Evolutionary conservation across 1,140 invertebrate species (phyloP), one percentile per base, ranked within the genome.

Genomic region (Drosophila prosaltans): DNA sequence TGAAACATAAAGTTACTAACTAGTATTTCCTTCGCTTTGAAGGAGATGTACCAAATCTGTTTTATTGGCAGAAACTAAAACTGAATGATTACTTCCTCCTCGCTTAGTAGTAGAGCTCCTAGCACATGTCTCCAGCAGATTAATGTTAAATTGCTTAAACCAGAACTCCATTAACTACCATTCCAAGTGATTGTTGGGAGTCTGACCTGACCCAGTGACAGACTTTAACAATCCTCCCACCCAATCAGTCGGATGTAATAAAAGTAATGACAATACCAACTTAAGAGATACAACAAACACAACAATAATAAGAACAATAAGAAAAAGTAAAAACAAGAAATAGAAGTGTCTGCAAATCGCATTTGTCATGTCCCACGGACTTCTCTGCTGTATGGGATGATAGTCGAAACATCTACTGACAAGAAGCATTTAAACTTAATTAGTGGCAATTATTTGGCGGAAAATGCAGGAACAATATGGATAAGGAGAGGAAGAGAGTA

Each of bases 371-470:
- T 48, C 45, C 36, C 76, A 39, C 28, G 39, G 45, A 65, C 57
- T 41, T 40, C 41, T 8, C 7, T 24, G 36, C 55, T n/a, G 9
- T 5, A 36, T 58, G 43, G 43, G 54, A 9, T 55, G 32, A 24
- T 24, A 55, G 10, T 10, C 30, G 32, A 16, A 32, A 57, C 48
- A 16, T 60, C 60, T 51, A 41, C 45, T 55, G 75, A 60, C 69
- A 64, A 63, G 51, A 63, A 70, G 78, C 80, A 73, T 69, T 76
- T 81, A 85, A 77, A 62, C 60, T 70, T 80, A 89, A 89, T 90
- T 90, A 77, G 59, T 61, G 24, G 58, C 84, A 89, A 89, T 89
- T 89, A 89, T 79, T 70, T 69, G 74, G 60, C 65, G 28, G 58
- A 66, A 62, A 21, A 51, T 32, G 59, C n/a, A 39, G 43, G 10